These are phyloP conservation scores for Amazona guildingii DNA, from an alignment of 2,113 vertebrate genomes.

Conservation along the genomic window DNA sequence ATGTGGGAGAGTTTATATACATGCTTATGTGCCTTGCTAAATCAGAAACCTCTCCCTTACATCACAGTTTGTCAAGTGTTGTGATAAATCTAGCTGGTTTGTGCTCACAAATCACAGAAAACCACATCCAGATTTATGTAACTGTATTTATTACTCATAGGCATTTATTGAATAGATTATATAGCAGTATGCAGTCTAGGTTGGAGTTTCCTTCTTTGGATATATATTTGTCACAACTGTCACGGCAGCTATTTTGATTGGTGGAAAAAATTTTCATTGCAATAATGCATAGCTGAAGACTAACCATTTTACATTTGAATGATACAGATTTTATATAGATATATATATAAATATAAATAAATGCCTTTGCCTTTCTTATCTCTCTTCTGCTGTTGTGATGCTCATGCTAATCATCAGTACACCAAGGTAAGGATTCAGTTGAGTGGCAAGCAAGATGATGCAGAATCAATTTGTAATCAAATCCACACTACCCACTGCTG, in stretches of 20 bases:
- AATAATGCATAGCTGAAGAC: background rate
- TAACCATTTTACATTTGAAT: background rate
- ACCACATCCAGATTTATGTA: background rate
- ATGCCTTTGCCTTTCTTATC: background rate
- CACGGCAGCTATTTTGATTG: background rate
- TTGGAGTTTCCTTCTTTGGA: background rate
- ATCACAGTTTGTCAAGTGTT: background rate
- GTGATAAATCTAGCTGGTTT: background rate
- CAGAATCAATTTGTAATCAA: background rate
- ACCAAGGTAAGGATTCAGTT: background rate
- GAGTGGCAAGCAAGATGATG: background rate
- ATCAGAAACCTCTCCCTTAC: background rate
- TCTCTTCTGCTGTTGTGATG: background rate
- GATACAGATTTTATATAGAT: background rate
- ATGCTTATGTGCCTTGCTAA: background rate
- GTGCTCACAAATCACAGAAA: background rate
- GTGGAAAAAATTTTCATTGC: background rate
- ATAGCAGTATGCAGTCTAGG: background rate
- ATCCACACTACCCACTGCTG: background rate
- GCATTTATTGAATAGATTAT: background rate
- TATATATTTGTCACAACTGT: rapidly evolving
- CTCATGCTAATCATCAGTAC: background rate
- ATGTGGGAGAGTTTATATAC: background rate
- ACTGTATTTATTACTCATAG: background rate
- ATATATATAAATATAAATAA: background rate